Evolutionary conservation across 2,888 invertebrate species (phyloP).

Genomic region (Eilema depressum): DNA sequence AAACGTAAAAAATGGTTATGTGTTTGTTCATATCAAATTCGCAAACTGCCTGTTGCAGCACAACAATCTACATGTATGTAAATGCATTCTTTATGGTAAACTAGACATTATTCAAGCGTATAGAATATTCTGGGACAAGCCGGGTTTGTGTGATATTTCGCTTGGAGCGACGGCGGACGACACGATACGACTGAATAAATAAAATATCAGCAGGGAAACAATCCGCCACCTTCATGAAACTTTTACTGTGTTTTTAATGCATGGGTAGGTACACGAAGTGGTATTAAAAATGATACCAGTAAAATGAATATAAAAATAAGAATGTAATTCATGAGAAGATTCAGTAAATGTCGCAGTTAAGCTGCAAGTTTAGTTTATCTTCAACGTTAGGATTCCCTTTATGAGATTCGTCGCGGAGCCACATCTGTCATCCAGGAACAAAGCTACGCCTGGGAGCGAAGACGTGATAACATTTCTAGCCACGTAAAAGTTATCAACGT

Average conservation of each 20-base stretch:
- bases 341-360: slow-evolving; percentile 37
- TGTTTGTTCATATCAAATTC: slow-evolving; percentile 65
- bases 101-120: slow-evolving; percentile 74
- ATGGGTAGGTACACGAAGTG: slow-evolving; percentile 25
- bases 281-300: slow-evolving; percentile 42
- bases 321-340: slow-evolving; percentile 44
- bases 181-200: slow-evolving; percentile 71
- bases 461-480: slow-evolving; percentile 68
- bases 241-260: slow-evolving; percentile 41
- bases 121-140: slow-evolving; percentile 72
- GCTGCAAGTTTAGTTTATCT: slow-evolving; percentile 39
- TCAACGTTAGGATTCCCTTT: slow-evolving; percentile 50
- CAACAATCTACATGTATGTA: slow-evolving; percentile 64
- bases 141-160: slow-evolving; percentile 69
- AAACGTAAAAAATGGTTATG: slow-evolving; percentile 67
- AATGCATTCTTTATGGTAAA: slow-evolving; percentile 76
- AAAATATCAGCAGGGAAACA: slow-evolving; percentile 67
- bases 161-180: slow-evolving; percentile 57
- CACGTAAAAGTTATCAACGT: slow-evolving; percentile 66
- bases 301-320: slow-evolving; percentile 38
- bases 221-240: slow-evolving; percentile 53
- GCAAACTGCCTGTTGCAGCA: slow-evolving; percentile 65
- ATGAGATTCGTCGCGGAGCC: slow-evolving; percentile 57
- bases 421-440: slow-evolving; percentile 69
- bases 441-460: slow-evolving; percentile 59